These are phyloP conservation scores for Lagocephalus sceleratus DNA, from an alignment of 2,797 vertebrate genomes.

Conservation along the genomic window DNA sequence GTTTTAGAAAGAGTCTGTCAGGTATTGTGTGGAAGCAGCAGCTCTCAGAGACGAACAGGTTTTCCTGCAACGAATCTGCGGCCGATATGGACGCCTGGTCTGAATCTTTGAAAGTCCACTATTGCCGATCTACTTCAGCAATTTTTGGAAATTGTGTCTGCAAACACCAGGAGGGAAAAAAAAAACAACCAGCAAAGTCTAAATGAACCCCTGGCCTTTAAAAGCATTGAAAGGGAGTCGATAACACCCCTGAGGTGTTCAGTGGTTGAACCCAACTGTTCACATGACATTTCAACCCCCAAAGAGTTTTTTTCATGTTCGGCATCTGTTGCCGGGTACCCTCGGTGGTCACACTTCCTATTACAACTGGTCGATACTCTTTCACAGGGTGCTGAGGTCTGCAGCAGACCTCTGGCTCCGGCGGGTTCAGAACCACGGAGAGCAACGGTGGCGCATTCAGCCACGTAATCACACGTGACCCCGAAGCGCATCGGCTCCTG, in stretches of 20 bases:
- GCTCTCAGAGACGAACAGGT: too few species aligned
- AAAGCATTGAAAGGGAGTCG: constrained; percentile 71
- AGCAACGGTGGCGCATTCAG: constrained; percentile 59
- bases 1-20: too few species aligned
- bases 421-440: constrained; percentile 65
- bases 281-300: constrained; percentile 78
- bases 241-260: constrained; percentile 77
- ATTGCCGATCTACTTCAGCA: constrained; percentile 51
- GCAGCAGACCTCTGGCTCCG: constrained; percentile 61
- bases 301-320: constrained; percentile 65
- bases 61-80: too few species aligned
- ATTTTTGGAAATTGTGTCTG: constrained; percentile 58
- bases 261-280: constrained; percentile 78
- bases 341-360: constrained; percentile 70
- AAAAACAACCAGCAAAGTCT: constrained; percentile 50
- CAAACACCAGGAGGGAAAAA: constrained; percentile 51
- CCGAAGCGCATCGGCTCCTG: constrained; percentile 4
- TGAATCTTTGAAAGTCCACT: constrained; percentile 27
- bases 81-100: constrained; percentile 3
- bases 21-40: too few species aligned
- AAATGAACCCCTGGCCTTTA: constrained; percentile 70
- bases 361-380: constrained; percentile 74
- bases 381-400: constrained; percentile 57
- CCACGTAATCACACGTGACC: constrained; percentile 50
- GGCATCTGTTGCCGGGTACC: constrained; percentile 66